Evolutionary conservation across 2,797 vertebrate species (phyloP).

Genomic region (Parauchenoglanis punctatus): DNA sequence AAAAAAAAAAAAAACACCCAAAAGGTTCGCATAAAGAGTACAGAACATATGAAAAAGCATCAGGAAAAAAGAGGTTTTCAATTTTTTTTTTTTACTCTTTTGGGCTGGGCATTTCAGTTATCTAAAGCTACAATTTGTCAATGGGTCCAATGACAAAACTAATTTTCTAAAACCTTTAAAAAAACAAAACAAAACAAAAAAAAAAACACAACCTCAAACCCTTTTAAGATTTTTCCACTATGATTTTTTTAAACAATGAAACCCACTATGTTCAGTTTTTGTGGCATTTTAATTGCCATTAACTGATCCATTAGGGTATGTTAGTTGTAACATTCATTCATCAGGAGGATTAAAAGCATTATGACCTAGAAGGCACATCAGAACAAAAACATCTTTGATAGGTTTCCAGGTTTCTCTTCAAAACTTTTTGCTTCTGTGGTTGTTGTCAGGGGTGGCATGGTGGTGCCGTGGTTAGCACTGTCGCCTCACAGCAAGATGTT

Average conservation of each 20-base stretch:
- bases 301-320: neutral
- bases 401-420: too few species aligned
- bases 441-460: neutral
- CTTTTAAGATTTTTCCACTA: neutral
- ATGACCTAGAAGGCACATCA: neutral
- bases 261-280: neutral
- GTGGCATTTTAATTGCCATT: neutral
- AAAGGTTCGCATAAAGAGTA: neutral
- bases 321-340: neutral
- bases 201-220: neutral
- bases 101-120: neutral
- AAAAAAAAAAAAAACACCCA: neutral
- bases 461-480: too few species aligned
- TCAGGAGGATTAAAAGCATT: neutral
- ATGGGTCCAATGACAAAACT: neutral
- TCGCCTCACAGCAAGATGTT: too few species aligned
- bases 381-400: too few species aligned
- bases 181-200: neutral
- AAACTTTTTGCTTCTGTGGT: neutral
- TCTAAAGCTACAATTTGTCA: neutral
- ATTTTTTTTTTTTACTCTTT: neutral
- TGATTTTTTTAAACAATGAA: neutral
- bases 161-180: neutral
- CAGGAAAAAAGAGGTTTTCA: neutral
- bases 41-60: neutral